Base-by-base conservation (phyloP, 1,140 invertebrate genomes). In the Microplitis mediator region DNA sequence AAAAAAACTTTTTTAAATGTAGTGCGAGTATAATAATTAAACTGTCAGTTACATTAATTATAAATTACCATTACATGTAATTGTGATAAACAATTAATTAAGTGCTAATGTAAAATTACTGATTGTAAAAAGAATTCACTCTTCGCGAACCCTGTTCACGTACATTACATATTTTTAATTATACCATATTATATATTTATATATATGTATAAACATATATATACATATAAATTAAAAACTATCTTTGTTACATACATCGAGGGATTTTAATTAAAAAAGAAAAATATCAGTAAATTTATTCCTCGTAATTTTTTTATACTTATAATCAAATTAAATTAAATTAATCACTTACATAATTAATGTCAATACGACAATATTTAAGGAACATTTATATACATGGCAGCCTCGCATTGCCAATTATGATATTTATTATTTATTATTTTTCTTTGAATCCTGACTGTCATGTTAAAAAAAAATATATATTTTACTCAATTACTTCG, bases 311-410 rank as follows among this genome's bases (percentile, higher is more conserved):
- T 9, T 50, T 50, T 50, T 6, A 50, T 1, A 50, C 66, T 68
- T 31, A 35, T 31, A 32, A 61, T 61, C 9, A 61, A 13, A 31
- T 31, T 31, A 52, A 45, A 45, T 45, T 45, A 45, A 45, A 9
- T 45, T 45, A 45, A 45, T 45, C 8, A 9, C 39, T 11, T 45
- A 45, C 5, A 45, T 45, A 45, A 45, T 45, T 9, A 45, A 45
- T 73, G 73, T 68, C 54, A 73, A 73, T 68, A 70, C 71, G 62
- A 73, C 67, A 73, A 71, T 73, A 73, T 71, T 64, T 13, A 63
- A 68, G 68, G 64, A 75, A 68, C 68, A 68, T 72, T 71, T 75
- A 73, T 75, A 31, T 75, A 75, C 74, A 75, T 67, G 67, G 64
- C 71, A 73, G 74, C 68, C 68, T 60, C 71, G 69, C 68, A 65